These are phyloP conservation scores for Aspidiotus rigidus DNA, from an alignment of 2,888 invertebrate species.

Conservation along the genomic window DNA sequence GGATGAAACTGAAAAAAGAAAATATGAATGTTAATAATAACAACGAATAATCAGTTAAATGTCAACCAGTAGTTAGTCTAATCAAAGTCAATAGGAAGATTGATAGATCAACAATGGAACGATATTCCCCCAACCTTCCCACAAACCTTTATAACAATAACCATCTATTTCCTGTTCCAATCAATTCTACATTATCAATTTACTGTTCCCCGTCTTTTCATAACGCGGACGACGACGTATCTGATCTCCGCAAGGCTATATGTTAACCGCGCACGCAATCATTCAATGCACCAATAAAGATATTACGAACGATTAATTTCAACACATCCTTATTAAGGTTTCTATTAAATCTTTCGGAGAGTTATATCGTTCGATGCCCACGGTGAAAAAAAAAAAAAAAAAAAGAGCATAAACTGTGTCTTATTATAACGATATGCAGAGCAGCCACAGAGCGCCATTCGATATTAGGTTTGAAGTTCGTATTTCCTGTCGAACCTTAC, in stretches of 20 bases:
- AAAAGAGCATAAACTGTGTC: neutral
- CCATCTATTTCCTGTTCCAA: conserved; percentile 32
- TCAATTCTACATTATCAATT: conserved; percentile 33
- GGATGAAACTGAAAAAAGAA: conserved; percentile 16
- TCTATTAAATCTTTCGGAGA: conserved; percentile 28
- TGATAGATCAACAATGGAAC: conserved; percentile 33
- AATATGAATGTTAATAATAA: conserved; percentile 1
- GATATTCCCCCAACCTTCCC: conserved; percentile 30
- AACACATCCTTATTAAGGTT: conserved; percentile 32
- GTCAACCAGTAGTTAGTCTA: conserved; percentile 32
- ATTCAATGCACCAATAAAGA: conserved; percentile 33
- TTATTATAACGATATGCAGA: neutral
- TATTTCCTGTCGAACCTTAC: conserved; percentile 4
- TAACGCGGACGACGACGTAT: conserved; percentile 26
- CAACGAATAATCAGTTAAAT: conserved; percentile 27
- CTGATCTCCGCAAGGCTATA: conserved; percentile 29
- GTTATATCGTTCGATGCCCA: conserved; percentile 20
- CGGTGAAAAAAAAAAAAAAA: conserved; percentile 23
- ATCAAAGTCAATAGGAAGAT: conserved; percentile 33
- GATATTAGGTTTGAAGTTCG: conserved; percentile 18
- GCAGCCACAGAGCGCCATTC: conserved; percentile 13
- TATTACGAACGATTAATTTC: conserved; percentile 33
- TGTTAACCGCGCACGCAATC: conserved; percentile 31
- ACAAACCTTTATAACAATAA: conserved; percentile 32
- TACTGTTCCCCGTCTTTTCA: conserved; percentile 27